Base-by-base conservation (phyloP, 2,113 vertebrate genomes). In the Marmota flaviventris region DNA sequence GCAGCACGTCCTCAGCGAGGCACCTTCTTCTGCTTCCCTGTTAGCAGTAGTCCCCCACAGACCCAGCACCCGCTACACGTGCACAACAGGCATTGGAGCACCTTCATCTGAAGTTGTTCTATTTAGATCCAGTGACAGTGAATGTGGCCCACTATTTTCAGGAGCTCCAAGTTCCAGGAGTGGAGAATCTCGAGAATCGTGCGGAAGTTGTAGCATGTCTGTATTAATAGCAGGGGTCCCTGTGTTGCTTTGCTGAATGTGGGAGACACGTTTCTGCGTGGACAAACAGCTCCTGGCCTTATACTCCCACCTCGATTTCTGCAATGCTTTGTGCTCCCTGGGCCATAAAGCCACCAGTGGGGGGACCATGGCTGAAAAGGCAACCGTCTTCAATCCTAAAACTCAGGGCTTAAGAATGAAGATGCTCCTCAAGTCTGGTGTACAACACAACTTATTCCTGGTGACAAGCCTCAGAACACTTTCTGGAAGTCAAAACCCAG, bases 11-110 rank as follows among this genome's bases (percentile, higher is more conserved):
- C 22, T 51, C 4, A 11, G 13, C 24, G 37, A 25, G 16, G 83
- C 45, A 22, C 13, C 1, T 20, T 11, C 16, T 29, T 73, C 45
- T 56, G 88, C 4, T 12, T 16, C 11, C 2, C 14, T 18, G 29
- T 4, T 8, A 18, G 34, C 2, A 13, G 14, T 24, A 0, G 13
- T 2, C 6, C 10, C 24, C 12, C 24, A 0, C 24, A 0, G 10
- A 53, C 39, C 2, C 3, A 2, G 39, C 81, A 1, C 34, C 27
- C n/a, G 14, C 18, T 3, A 2, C 63, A 22, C 32, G 13, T 16
- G 22, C 56, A n/a, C 20, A 42, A 16, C n/a, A 20, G 29, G 18
- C n/a, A 2, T 13, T 5, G 22, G 11, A 17, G 7, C 10, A 2
- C 39, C 39, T 70, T 70, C 16, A 0, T 16, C 69, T 29, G n/a